Evolutionary conservation across 1,140 invertebrate species (phyloP).

Genomic region (Papilio machaon): DNA sequence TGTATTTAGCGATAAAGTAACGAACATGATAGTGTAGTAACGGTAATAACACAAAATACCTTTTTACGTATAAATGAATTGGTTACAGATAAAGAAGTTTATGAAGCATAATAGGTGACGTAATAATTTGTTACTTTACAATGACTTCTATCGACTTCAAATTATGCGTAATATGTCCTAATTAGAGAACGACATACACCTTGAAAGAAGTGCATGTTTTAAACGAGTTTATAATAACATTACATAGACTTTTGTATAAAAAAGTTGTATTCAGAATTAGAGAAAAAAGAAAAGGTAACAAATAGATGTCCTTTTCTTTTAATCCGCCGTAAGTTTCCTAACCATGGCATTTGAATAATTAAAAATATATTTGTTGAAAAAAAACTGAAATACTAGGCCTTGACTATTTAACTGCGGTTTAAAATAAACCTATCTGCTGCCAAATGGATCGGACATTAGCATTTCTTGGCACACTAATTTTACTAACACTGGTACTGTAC

Average conservation of each 20-base stretch:
- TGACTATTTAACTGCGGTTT: slow-evolving; percentile 33
- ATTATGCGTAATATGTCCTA: slow-evolving; percentile 1
- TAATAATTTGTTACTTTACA: not conserved
- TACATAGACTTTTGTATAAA: not conserved
- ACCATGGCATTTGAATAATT: not conserved
- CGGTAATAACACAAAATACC: not conserved
- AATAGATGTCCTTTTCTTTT: too few relatives aligned
- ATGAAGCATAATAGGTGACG: not conserved
- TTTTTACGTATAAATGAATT: not conserved
- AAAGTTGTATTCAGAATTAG: too few relatives aligned
- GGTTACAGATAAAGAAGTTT: slow-evolving; percentile 4
- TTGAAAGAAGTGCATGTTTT: not conserved
- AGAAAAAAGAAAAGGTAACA: too few relatives aligned
- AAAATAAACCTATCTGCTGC: slow-evolving; percentile 22
- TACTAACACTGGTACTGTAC: slow-evolving; percentile 15
- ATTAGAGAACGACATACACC: slow-evolving; percentile 3
- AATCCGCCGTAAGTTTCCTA: not conserved
- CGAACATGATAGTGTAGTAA: not conserved
- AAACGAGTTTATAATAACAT: not conserved
- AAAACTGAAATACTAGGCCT: slow-evolving; percentile 25
- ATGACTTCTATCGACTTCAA: not conserved
- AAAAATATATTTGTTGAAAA: not conserved
- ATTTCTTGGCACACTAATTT: slow-evolving; percentile 24
- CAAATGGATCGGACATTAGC: slow-evolving; percentile 24
- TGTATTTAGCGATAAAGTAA: slow-evolving; percentile 4